phyloP scores from a whole-genome alignment of 2,888 invertebrate genomes.

The Scaeva pyrastri region DNA sequence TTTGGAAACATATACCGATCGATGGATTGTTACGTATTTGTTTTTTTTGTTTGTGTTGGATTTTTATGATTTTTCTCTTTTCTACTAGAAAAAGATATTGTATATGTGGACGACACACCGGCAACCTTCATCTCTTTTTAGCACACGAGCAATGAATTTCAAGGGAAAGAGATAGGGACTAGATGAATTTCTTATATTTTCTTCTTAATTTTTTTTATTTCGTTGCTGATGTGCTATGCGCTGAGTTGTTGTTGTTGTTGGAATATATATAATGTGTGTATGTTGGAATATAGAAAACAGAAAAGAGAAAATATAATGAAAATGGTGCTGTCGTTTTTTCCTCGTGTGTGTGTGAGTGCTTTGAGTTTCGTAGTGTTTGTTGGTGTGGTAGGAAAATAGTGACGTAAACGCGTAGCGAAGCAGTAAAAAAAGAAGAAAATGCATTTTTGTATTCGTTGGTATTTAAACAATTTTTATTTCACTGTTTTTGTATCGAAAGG shows the following conservation, averaged over 20 bases:
- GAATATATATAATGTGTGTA: constrained; percentile 34
- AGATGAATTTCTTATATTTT: constrained; percentile 50
- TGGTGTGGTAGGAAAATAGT: constrained; percentile 62
- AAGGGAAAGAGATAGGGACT: constrained; percentile 72
- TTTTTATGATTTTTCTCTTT: constrained; percentile 32
- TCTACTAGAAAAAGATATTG: constrained; percentile 34
- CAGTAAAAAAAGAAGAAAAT: constrained; percentile 36
- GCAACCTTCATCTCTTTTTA: constrained; percentile 75
- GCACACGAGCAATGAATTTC: constrained; percentile 55
- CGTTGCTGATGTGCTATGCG: background rate
- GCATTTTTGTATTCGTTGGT: constrained; percentile 36
- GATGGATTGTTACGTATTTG: constrained; percentile 68
- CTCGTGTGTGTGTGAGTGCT: constrained; percentile 13
- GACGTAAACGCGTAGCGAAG: constrained; percentile 72
- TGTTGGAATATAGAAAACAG: constrained; percentile 43
- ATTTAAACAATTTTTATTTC: constrained; percentile 11
- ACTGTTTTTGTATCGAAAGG: background rate
- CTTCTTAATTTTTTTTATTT: background rate
- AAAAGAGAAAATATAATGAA: constrained; percentile 61
- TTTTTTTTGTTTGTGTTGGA: constrained; percentile 50
- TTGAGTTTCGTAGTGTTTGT: background rate
- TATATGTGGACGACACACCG: constrained; percentile 46
- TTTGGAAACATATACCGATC: constrained; percentile 71
- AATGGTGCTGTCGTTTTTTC: constrained; percentile 1
- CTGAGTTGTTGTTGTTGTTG: background rate